phyloP scores from a whole-genome alignment of 2,888 invertebrate species.

The Melinopterus prodromus region DNA sequence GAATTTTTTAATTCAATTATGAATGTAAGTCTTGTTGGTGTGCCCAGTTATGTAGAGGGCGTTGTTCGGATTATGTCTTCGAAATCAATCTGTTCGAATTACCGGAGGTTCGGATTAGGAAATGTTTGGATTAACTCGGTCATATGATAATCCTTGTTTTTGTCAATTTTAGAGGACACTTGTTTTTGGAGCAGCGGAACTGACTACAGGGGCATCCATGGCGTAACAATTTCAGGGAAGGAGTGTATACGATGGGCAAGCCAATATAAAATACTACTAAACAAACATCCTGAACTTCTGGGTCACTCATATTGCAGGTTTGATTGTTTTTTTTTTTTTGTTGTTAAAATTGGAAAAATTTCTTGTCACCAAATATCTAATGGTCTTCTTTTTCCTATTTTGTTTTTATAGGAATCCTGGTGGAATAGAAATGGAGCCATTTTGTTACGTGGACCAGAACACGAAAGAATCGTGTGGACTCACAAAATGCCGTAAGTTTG shows the following conservation, averaged over 20 bases:
- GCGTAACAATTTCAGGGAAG: conserved; percentile 74
- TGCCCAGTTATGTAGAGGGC: no score
- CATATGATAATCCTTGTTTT: conserved; percentile 10
- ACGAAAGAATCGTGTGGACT: conserved; percentile 86
- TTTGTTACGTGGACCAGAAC: conserved; percentile 85
- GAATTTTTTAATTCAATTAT: no score
- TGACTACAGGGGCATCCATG: conserved; percentile 83
- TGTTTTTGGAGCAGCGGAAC: conserved; percentile 91
- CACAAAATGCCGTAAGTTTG: conserved; percentile 78
- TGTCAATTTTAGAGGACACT: conserved; percentile 68
- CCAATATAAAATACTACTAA: conserved; percentile 76
- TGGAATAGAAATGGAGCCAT: conserved; percentile 80
- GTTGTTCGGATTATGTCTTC: no score
- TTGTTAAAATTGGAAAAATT: no score
- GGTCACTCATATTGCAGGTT: conserved; percentile 83
- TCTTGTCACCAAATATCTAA: no score
- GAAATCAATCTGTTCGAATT: no score
- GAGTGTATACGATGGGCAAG: conserved; percentile 88
- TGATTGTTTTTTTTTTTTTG: conserved; percentile 6
- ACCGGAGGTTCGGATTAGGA: no score
- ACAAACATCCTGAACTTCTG: conserved; percentile 84
- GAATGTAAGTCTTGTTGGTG: no score
- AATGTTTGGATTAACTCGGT: background rate
- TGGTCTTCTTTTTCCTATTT: background rate
- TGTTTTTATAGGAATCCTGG: conserved; percentile 83